These are phyloP conservation scores for Pachymerium ferrugineum DNA, from an alignment of 2,888 invertebrate genomes.

Conservation along the genomic window DNA sequence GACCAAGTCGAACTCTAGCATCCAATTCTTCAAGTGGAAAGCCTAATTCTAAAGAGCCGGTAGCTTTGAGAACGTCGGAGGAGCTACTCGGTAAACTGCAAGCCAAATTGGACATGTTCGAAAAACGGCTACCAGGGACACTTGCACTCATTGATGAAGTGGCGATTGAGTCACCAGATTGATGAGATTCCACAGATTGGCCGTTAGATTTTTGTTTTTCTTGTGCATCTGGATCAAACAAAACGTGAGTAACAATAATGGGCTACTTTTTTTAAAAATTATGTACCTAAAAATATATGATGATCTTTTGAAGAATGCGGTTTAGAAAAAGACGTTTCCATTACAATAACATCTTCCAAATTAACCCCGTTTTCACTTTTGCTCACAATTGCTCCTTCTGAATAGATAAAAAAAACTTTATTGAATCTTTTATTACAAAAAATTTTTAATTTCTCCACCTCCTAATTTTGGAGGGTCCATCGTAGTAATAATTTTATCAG, in stretches of 20 bases:
- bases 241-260: background rate
- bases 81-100: slow-evolving; percentile 37
- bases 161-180: slow-evolving; percentile 29
- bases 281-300: background rate
- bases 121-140: slow-evolving; percentile 39
- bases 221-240: slow-evolving; percentile 26
- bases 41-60: slow-evolving; percentile 57
- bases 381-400: background rate
- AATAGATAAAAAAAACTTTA: background rate
- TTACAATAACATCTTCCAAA: slow-evolving; percentile 2
- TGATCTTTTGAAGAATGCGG: slow-evolving; percentile 9
- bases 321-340: slow-evolving; percentile 4
- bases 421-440: background rate
- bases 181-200: slow-evolving; percentile 27
- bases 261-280: background rate
- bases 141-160: slow-evolving; percentile 28
- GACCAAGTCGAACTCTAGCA: slow-evolving; percentile 30
- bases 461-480: slow-evolving; percentile 34
- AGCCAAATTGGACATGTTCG: slow-evolving; percentile 40
- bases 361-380: slow-evolving; percentile 6
- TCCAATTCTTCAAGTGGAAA: slow-evolving; percentile 54
- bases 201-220: slow-evolving; percentile 7
- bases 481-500: background rate
- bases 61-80: slow-evolving; percentile 42
- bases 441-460: too few relatives aligned